Evolutionary conservation across 2,888 invertebrate genomes (phyloP).

Genomic region (Linnaemya vulpina): DNA sequence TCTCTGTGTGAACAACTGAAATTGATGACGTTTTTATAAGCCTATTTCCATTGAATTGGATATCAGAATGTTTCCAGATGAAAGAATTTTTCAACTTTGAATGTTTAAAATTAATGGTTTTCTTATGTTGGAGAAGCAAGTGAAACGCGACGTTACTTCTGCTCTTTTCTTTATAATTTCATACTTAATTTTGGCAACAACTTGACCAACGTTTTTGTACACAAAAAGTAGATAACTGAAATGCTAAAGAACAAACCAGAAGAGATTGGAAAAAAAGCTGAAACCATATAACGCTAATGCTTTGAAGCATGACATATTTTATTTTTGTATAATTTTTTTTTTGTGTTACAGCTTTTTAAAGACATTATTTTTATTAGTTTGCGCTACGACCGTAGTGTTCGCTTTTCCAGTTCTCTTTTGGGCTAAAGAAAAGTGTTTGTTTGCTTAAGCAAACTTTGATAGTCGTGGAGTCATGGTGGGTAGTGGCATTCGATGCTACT

Average conservation of each 20-base stretch:
- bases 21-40: conserved; percentile 58
- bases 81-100: conserved; percentile 77
- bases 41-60: conserved; percentile 72
- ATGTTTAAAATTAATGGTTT: conserved; percentile 64
- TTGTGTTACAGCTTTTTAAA: conserved; percentile 33
- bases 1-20: conserved; percentile 49
- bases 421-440: conserved; percentile 41
- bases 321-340: conserved; percentile 3
- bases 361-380: conserved; percentile 50
- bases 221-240: background rate
- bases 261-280: background rate
- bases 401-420: conserved; percentile 5
- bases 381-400: conserved; percentile 2
- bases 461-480: conserved; percentile 3
- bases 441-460: conserved; percentile 53
- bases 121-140: conserved; percentile 52
- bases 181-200: conserved; percentile 62
- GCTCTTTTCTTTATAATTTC: conserved; percentile 43
- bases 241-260: background rate
- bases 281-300: conserved; percentile 24
- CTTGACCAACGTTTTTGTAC: conserved; percentile 45
- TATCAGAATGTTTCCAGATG: conserved; percentile 79
- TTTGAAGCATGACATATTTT: conserved; percentile 55
- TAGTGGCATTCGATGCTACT: background rate
- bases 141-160: conserved; percentile 42